Evolutionary conservation across 2,888 invertebrate genomes (phyloP).

Genomic region (Trichopria drosophilae): DNA sequence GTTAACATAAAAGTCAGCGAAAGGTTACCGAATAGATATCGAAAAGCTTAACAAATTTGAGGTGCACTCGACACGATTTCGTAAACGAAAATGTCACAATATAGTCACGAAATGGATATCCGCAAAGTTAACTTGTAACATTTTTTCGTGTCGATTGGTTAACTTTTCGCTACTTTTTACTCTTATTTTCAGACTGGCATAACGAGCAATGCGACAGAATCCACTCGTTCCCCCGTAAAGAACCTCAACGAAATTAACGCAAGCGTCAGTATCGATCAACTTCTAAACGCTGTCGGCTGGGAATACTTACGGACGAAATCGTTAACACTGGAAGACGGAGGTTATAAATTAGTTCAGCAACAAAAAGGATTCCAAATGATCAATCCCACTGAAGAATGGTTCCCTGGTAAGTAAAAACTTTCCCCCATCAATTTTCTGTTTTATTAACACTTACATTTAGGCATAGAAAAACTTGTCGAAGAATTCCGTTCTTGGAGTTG

Average conservation of each 20-base stretch:
- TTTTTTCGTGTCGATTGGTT: no score
- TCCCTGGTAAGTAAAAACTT: constrained; percentile 67
- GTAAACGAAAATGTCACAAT: no score
- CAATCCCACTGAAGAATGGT: constrained; percentile 86
- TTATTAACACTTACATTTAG: constrained; percentile 54
- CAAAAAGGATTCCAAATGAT: constrained; percentile 84
- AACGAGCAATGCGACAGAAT: constrained; percentile 80
- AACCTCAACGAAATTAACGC: constrained; percentile 80
- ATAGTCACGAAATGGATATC: no score
- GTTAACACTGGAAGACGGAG: constrained; percentile 71
- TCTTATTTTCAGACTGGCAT: constrained; percentile 71
- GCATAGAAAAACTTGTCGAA: constrained; percentile 70
- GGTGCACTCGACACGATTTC: no score
- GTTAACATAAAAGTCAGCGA: no score
- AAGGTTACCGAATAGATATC: no score
- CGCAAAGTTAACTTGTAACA: no score
- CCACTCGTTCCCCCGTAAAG: constrained; percentile 77
- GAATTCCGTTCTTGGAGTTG: constrained; percentile 83
- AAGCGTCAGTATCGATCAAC: constrained; percentile 69
- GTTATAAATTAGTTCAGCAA: constrained; percentile 69
- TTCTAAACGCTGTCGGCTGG: constrained; percentile 81
- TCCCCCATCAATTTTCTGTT: constrained; percentile 1
- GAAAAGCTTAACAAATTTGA: no score
- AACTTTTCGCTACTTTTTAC: constrained; percentile 5
- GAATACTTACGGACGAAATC: constrained; percentile 79